Conservation (phyloP, 1,140 invertebrate species). For the Drosophila tropicalis region DNA sequence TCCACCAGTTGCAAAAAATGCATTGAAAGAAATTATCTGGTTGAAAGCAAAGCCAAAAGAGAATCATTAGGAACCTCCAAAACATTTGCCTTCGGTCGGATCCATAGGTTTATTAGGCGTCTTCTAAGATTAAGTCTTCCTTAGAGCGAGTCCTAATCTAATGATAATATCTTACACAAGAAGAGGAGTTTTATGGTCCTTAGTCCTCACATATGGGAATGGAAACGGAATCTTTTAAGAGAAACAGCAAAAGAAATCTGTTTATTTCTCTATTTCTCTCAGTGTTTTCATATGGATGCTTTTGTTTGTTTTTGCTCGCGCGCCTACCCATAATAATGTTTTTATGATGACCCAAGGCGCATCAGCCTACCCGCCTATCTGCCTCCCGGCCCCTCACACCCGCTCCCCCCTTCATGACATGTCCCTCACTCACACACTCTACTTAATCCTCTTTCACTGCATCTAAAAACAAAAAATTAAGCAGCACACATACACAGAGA, state of each 20-base stretch:
- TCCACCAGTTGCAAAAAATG: constrained; percentile 59
- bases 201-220: too few relatives aligned
- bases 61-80: too few relatives aligned
- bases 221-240: too few relatives aligned
- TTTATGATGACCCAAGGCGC: constrained; percentile 76
- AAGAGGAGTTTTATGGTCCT: too few relatives aligned
- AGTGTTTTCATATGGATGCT: constrained; percentile 17
- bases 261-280: background rate
- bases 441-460: constrained; percentile 51
- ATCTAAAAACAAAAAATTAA: too few relatives aligned
- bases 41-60: background rate
- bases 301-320: constrained; percentile 62
- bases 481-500: background rate
- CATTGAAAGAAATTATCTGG: constrained; percentile 26
- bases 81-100: too few relatives aligned
- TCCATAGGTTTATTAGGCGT: too few relatives aligned
- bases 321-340: constrained; percentile 75
- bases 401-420: background rate
- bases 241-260: too few relatives aligned
- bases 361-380: constrained; percentile 43
- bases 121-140: too few relatives aligned
- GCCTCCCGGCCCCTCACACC: background rate
- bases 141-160: too few relatives aligned
- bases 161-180: too few relatives aligned
- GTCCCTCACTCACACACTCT: background rate